These are phyloP conservation scores for Caenorhabditis wallacei DNA, from an alignment of 2,888 invertebrate genomes.

Conservation along the genomic window DNA sequence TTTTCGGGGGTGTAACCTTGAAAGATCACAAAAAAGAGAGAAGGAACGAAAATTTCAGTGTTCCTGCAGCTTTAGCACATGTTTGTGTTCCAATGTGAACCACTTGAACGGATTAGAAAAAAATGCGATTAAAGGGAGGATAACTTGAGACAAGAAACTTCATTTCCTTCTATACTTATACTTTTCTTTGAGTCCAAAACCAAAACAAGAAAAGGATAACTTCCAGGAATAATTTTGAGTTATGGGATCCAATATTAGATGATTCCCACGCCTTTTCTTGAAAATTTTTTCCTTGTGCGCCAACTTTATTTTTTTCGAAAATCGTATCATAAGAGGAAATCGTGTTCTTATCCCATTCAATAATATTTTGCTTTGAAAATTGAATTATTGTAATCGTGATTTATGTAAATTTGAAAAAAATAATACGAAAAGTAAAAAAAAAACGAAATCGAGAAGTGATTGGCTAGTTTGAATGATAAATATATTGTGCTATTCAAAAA, in stretches of 20 bases:
- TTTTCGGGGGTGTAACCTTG: constrained; percentile 1
- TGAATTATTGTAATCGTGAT: constrained; percentile 15
- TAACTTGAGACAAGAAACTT: constrained; percentile 20
- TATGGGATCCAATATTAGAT: constrained; percentile 30
- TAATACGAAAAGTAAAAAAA: neutral
- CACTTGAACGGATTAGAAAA: constrained; percentile 18
- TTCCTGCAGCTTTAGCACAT: constrained; percentile 3
- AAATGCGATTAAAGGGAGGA: neutral
- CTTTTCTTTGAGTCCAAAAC: neutral
- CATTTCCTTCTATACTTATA: constrained; percentile 7
- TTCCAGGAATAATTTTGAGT: constrained; percentile 27
- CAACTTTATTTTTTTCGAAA: neutral
- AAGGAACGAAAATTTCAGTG: constrained; percentile 2
- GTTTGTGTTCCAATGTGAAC: neutral
- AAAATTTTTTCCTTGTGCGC: constrained; percentile 5
- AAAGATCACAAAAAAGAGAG: constrained; percentile 9
- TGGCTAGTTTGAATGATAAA: too few relatives aligned
- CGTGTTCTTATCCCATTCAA: neutral
- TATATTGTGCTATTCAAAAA: neutral
- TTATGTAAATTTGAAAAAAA: neutral
- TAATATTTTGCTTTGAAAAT: constrained; percentile 18
- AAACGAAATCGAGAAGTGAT: neutral
- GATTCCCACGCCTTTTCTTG: constrained; percentile 37
- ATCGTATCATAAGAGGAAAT: constrained; percentile 14
- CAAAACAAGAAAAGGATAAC: constrained; percentile 5